Evolutionary conservation across 23 tunicate species (phyloP).

Genomic region (Ascidia mentula): DNA sequence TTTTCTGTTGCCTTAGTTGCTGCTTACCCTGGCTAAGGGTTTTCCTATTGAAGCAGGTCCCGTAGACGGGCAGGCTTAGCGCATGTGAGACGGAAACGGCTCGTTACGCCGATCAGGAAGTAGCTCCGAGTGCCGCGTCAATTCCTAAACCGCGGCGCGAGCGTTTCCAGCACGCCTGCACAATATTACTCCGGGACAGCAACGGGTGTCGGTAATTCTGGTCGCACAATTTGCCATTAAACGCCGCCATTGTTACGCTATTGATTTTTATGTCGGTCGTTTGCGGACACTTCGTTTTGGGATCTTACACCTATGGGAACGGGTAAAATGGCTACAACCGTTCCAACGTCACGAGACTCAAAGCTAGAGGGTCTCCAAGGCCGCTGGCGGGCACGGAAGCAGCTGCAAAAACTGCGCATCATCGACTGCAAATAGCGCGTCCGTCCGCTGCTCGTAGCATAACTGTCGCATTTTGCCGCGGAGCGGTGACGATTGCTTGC

Average conservation of each 20-base stretch:
- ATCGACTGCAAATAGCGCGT: constrained; percentile 3
- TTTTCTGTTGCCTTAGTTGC: too few species aligned
- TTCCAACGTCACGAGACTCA: too few species aligned
- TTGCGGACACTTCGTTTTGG: too few species aligned
- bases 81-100: constrained; percentile 52
- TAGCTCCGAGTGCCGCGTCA: constrained; percentile 34
- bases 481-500: constrained; percentile 9
- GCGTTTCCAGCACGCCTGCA: neutral
- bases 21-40: neutral
- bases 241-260: too few species aligned
- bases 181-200: neutral
- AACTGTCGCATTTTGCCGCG: too few species aligned
- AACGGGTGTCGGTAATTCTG: too few species aligned
- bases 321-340: too few species aligned
- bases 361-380: neutral
- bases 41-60: neutral
- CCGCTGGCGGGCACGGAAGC: constrained; percentile 1
- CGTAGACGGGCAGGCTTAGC: constrained; percentile 3
- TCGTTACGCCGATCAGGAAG: constrained; percentile 68
- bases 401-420: constrained; percentile 4
- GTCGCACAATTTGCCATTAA: too few species aligned
- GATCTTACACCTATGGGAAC: too few species aligned
- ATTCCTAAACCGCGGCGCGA: constrained; percentile 18
- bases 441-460: neutral
- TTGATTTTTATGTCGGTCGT: too few species aligned